A percentile compares a stretch with the other conserved stretches of the same genome.
phyloP scores from a whole-genome alignment of 2,888 invertebrate genomes.

The Fragum fragum region DNA sequence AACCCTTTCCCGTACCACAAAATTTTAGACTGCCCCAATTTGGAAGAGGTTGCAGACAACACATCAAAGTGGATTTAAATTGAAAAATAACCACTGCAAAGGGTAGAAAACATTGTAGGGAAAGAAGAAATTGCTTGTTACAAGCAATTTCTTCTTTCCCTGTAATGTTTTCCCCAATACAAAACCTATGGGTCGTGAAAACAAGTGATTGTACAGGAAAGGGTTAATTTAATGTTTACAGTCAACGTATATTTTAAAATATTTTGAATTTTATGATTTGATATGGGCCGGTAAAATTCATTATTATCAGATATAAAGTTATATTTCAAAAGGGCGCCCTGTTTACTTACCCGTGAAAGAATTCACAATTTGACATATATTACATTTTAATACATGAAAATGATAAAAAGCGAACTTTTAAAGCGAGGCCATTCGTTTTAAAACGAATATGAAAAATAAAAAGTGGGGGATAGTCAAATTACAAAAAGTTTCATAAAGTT shows the following conservation, averaged over 20 bases:
- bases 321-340: constrained; percentile 29
- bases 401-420: constrained; percentile 22
- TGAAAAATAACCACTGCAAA: too few species aligned
- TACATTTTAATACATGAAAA: constrained; percentile 33
- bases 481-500: constrained; percentile 19
- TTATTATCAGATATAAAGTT: constrained; percentile 28
- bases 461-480: neutral
- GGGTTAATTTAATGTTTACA: constrained; percentile 17
- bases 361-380: constrained; percentile 30
- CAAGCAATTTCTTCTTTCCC: too few species aligned
- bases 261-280: constrained; percentile 34
- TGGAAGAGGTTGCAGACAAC: too few species aligned
- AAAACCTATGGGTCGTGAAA: too few species aligned
- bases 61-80: too few species aligned
- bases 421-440: constrained; percentile 12
- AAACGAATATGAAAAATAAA: constrained; percentile 18
- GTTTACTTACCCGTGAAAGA: constrained; percentile 15
- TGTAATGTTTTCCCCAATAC: too few species aligned
- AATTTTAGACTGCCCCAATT: too few species aligned
- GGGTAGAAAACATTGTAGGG: too few species aligned
- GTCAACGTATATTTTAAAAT: constrained; percentile 29
- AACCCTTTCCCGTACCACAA: too few species aligned
- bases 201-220: too few species aligned
- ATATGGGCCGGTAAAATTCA: constrained; percentile 34
- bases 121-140: too few species aligned